Conservation (phyloP, 2,113 vertebrate genomes). For the Thermophis baileyi region DNA sequence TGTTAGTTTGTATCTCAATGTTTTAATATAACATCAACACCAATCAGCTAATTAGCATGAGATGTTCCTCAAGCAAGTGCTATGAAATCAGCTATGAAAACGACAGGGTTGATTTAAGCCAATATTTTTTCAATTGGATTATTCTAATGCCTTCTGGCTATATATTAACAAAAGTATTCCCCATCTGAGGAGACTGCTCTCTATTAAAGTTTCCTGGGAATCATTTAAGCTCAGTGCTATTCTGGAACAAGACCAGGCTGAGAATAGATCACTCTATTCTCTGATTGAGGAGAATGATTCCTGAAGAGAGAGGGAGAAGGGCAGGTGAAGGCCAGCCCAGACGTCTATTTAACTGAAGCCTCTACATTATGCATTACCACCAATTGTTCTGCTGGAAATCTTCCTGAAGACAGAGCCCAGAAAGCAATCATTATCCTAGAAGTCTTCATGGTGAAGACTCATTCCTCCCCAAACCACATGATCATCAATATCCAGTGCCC, state of each 20-base stretch:
- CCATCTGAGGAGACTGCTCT: background rate
- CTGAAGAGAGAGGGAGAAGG: background rate
- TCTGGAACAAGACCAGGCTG: background rate
- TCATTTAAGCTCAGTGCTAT: background rate
- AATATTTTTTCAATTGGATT: background rate
- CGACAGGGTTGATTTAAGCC: background rate
- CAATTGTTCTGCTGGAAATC: background rate
- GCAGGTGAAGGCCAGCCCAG: background rate
- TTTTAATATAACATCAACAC: background rate
- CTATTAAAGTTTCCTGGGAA: background rate
- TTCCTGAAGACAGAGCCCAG: background rate
- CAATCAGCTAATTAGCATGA: background rate
- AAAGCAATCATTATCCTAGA: background rate
- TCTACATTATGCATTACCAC: background rate
- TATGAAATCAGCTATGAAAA: background rate
- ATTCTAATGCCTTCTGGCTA: background rate
- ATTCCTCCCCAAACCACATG: background rate
- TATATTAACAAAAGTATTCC: background rate
- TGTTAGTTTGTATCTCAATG: background rate
- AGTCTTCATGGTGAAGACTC: background rate
- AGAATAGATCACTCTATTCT: background rate
- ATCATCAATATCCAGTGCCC: background rate
- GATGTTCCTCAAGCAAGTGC: background rate
- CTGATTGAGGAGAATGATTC: background rate
- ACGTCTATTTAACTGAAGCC: background rate